Evolutionary conservation across 2,888 invertebrate genomes (phyloP).

Genomic region (Eulithis prunata): DNA sequence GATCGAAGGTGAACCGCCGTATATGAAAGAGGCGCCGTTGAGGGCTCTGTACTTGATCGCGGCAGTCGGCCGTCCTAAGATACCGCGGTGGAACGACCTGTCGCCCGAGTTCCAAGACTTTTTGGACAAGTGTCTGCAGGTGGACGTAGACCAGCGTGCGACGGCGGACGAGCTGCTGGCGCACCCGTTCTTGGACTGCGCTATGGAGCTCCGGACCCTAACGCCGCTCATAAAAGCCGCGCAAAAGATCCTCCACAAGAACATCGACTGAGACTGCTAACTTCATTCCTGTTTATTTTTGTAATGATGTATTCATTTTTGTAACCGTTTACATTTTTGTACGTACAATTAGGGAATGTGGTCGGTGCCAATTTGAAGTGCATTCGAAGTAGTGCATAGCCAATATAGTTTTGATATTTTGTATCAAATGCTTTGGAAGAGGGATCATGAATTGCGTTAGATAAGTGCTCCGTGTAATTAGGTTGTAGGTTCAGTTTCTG

Average conservation of each 20-base stretch:
- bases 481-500: slow-evolving; percentile 26
- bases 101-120: slow-evolving; percentile 92
- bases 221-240: slow-evolving; percentile 96
- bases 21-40: slow-evolving; percentile 96
- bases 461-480: slow-evolving; percentile 40
- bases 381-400: slow-evolving; percentile 4
- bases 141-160: slow-evolving; percentile 91
- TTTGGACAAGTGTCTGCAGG: slow-evolving; percentile 94
- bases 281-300: slow-evolving; percentile 59
- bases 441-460: slow-evolving; percentile 28
- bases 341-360: slow-evolving; percentile 50
- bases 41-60: slow-evolving; percentile 97
- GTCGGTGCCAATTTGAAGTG: slow-evolving; percentile 57
- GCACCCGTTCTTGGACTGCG: slow-evolving; percentile 91
- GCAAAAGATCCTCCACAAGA: slow-evolving; percentile 91
- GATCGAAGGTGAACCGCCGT: slow-evolving; percentile 98
- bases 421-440: slow-evolving; percentile 21
- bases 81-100: slow-evolving; percentile 92
- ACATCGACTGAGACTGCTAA: slow-evolving; percentile 69
- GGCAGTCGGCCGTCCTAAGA: slow-evolving; percentile 96
- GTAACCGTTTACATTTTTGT: slow-evolving; percentile 64
- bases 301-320: slow-evolving; percentile 58
- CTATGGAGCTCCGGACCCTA: slow-evolving; percentile 91
- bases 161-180: slow-evolving; percentile 90
- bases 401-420: slow-evolving; percentile 22